Base-by-base conservation (phyloP, 2,888 invertebrate species). In the Epistrophe eligans region DNA sequence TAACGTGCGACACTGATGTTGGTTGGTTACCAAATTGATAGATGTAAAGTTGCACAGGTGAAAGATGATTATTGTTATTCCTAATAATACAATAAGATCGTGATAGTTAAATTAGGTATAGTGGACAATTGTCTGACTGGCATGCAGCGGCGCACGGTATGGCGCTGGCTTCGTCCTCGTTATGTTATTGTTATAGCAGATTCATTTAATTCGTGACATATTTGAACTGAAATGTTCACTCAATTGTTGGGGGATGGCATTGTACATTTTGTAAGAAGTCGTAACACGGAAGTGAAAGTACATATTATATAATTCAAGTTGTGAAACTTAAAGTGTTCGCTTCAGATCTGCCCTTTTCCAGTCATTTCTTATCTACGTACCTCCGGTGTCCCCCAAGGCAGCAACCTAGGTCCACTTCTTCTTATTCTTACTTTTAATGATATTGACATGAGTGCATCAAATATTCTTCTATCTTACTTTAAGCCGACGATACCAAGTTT, bases 31-130 rank as follows among this genome's bases (percentile, higher is more conserved):
- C 58, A 13, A 66, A 77, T 80, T 85, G 67, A 85, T 81, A 50
- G 52, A 77, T 72, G 80, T 74, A n/a, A 43, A 74, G 74, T 76
- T 67, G 71, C 71, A 28, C 87, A 87, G 87, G 87, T 87, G 82
- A 87, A 70, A 81, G 81, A 85, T 74, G 77, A 81, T 85, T 74
- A 71, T 81, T 87, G 76, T 87, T 76, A 72, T 71, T 66, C 72
- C 74, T 76, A 62, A 76, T 82, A 82, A 72, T 76, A 82, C 79
- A 43, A 67, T 71, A 60, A 55, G 72, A 43, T 82, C 87, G 87
- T 87, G 87, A 87, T 82, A 48, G 76, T 81, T 85, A 77, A 64
- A 79, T 79, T 52, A 24, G 3, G 62, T n/a, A n/a, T n/a, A n/a
- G 13, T 15, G 3, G 60, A n/a, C n/a, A 17, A 15, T 7, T 28